These are phyloP conservation scores for Conchocele bisecta DNA, from an alignment of 2,888 invertebrate species.

Conservation along the genomic window DNA sequence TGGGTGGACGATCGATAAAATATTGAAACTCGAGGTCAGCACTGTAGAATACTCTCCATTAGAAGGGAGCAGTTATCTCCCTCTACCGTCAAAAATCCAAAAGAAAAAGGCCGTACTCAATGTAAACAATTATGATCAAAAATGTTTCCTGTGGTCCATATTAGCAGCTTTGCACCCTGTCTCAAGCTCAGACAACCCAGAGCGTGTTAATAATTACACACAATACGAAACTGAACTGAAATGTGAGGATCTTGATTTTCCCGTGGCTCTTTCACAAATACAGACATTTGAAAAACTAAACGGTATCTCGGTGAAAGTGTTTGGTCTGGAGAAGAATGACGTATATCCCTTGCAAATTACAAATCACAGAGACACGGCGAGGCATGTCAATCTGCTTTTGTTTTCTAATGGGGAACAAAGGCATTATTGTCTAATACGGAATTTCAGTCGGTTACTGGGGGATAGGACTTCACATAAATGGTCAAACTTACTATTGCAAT, in stretches of 20 bases:
- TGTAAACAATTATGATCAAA: constrained; percentile 47
- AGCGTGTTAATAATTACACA: constrained; percentile 25
- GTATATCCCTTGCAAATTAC: constrained; percentile 15
- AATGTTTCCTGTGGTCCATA: constrained; percentile 41
- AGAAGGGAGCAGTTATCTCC: constrained; percentile 39
- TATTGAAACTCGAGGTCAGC: constrained; percentile 34
- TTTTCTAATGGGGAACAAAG: constrained; percentile 16
- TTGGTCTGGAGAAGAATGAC: not conserved
- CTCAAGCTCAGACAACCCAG: not conserved
- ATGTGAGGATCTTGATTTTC: constrained; percentile 16
- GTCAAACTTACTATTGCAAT: not conserved
- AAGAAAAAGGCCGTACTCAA: constrained; percentile 44
- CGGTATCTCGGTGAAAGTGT: constrained; percentile 20
- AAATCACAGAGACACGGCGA: not conserved
- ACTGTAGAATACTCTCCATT: constrained; percentile 33
- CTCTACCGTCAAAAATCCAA: constrained; percentile 23
- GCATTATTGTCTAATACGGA: constrained; percentile 16
- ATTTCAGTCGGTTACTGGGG: constrained; percentile 19
- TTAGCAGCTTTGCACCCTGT: constrained; percentile 34
- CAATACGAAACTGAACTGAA: constrained; percentile 29
- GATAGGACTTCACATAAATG: constrained; percentile 14
- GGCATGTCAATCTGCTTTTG: constrained; percentile 16
- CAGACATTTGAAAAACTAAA: not conserved
- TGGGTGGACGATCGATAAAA: constrained; percentile 41
- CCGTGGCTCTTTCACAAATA: constrained; percentile 22